Evolutionary conservation across 1,140 invertebrate species (phyloP), one percentile per base, ranked within the genome.

Genomic region (Neoseiulus cucumeris): DNA sequence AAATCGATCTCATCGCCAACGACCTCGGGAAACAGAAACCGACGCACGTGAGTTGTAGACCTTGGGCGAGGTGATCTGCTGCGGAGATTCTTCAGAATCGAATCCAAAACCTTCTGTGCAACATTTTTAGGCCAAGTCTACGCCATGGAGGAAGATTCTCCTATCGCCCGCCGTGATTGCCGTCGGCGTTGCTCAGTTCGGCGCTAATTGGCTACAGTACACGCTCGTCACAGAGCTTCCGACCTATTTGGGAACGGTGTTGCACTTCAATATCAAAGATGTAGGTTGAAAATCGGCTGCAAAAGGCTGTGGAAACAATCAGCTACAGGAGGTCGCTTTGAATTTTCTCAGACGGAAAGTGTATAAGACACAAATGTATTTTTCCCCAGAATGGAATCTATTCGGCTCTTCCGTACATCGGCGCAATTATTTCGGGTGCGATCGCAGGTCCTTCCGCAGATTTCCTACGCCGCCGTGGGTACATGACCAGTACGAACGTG

Each of bases 161-260:
- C 83, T 81, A 0, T 92, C 90, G 0, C 72, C 80, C 0, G 85
- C 90, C 0, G 89, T 96, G 2, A 93, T 89, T 88, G 90, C 91
- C 1, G 89, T 95, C 72, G 82, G 94, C 64, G 75, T 91, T 20
- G 88, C 87, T 0, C 91, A 96, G 73, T 87, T 84, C 41, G 84
- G 87, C 65, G 89, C 89, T 67, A 91, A 95, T 67, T 97, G 91
- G 79, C 87, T 89, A 0, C 94, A 91, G 77, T 95, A 95, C 77
- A 94, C 88, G 2, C 83, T 96, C 45, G 82, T 95, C 64, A 91
- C 91, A 74, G 87, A 92, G 72, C 79, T 97, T 65, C 93, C 93
- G 7, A 91, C 86, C 0, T 98, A 91, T 75, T 87, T 96, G 82
- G 87, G 90, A 72, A 83, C 86, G 72, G 87, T 95, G 64, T 78